Conservation (phyloP, 2,888 invertebrate genomes). For the Andrena trimmerana region DNA sequence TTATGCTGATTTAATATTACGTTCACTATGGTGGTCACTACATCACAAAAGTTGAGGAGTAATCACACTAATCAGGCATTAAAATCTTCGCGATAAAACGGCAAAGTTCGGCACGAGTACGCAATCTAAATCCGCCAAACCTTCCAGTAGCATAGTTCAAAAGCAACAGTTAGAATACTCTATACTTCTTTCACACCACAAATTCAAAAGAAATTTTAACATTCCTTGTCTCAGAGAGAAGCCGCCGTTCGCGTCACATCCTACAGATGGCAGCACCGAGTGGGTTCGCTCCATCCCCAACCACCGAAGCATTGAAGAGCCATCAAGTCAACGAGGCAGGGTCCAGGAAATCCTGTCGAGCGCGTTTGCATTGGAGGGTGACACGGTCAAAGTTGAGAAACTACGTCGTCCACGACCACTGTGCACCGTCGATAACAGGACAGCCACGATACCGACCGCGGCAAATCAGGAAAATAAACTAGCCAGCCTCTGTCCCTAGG, state of each 20-base stretch:
- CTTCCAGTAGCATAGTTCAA: background rate
- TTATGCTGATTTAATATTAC: background rate
- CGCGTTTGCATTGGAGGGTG: conserved; percentile 55
- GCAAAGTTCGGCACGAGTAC: background rate
- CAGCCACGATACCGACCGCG: conserved; percentile 65
- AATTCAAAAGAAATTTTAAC: background rate
- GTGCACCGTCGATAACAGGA: conserved; percentile 69
- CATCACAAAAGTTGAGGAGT: background rate
- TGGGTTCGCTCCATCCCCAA: conserved; percentile 66
- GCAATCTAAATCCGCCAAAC: background rate
- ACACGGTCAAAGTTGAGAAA: conserved; percentile 67
- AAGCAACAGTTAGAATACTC: background rate
- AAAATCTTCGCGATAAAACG: conserved; percentile 17
- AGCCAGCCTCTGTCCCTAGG: background rate
- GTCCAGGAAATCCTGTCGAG: conserved; percentile 1
- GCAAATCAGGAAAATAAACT: conserved; percentile 46
- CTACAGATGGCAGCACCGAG: conserved; percentile 82
- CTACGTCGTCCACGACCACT: conserved; percentile 40
- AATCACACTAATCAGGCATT: background rate
- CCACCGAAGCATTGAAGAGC: background rate
- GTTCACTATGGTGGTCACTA: background rate
- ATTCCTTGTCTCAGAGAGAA: background rate
- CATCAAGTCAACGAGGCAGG: conserved; percentile 8
- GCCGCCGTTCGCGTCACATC: background rate
- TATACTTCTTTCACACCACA: background rate